phyloP scores from a whole-genome alignment of 2,888 invertebrate species.

The Amblyjoppa proteus region DNA sequence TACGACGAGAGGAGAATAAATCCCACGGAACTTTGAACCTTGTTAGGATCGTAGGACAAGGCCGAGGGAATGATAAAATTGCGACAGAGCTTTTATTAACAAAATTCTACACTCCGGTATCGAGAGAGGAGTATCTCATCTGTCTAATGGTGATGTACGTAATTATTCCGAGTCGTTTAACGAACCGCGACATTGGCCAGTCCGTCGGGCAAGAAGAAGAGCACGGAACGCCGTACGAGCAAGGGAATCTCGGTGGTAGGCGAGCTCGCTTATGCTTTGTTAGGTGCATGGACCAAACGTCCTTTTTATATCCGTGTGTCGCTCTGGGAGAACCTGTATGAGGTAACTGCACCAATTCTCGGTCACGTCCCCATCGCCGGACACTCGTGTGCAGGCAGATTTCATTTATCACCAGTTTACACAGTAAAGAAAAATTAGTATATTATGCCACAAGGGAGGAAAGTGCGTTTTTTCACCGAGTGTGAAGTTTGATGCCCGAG shows the following conservation, averaged over 20 bases:
- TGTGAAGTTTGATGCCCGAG: no score
- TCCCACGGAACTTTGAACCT: conserved; percentile 12
- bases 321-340: no score
- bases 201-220: neutral
- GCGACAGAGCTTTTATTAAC: conserved; percentile 20
- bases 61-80: neutral
- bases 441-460: no score
- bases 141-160: conserved; percentile 50
- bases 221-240: conserved; percentile 3
- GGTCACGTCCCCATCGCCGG: no score
- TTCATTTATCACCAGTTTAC: no score
- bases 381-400: no score
- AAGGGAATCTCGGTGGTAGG: conserved; percentile 12
- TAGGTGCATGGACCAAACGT: neutral
- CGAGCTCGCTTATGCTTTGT: conserved; percentile 2
- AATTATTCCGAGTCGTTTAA: conserved; percentile 52
- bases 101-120: conserved; percentile 22
- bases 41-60: conserved; percentile 23
- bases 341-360: no score
- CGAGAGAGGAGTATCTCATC: conserved; percentile 13
- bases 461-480: no score
- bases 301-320: no score
- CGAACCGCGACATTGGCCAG: conserved; percentile 49
- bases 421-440: no score
- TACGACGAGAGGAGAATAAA: neutral